A percentile compares a stretch with the other conserved stretches of the same genome.
These are phyloP conservation scores for Pipistrellus kuhlii DNA, from an alignment of 2,797 vertebrate species.

Conservation along the genomic window DNA sequence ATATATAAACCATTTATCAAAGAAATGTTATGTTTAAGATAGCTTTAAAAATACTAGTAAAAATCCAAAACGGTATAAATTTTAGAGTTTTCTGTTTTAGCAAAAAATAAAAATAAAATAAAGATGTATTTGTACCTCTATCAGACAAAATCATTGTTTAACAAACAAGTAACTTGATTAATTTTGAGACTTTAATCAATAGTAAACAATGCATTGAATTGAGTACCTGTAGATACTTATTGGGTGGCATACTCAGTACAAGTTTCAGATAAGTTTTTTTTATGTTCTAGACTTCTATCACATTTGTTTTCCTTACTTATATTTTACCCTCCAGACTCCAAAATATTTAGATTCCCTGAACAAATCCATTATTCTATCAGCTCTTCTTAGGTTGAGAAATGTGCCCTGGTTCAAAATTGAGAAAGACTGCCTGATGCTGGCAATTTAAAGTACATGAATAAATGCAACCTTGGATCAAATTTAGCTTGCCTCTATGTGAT, in stretches of 20 bases:
- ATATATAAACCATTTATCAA: background rate
- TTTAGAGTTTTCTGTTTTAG: background rate
- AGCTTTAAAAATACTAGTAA: background rate
- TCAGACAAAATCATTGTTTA: background rate
- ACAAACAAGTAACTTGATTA: background rate
- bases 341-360: background rate
- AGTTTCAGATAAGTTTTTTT: background rate
- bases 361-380: constrained; percentile 25
- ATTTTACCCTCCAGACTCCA: background rate
- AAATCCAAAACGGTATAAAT: background rate
- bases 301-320: background rate
- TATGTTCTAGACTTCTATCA: background rate
- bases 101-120: background rate
- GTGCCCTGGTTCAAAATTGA: constrained; percentile 35
- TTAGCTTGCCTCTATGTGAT: background rate
- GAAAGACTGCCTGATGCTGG: constrained; percentile 21
- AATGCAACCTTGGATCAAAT: constrained; percentile 27
- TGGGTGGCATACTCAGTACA: background rate
- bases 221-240: background rate
- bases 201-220: background rate
- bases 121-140: background rate
- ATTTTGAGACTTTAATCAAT: background rate
- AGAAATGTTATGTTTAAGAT: background rate
- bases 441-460: constrained; percentile 12
- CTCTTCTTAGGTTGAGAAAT: background rate